Evolutionary conservation across 2,113 vertebrate species (phyloP).

Genomic region (Eurypyga helias): DNA sequence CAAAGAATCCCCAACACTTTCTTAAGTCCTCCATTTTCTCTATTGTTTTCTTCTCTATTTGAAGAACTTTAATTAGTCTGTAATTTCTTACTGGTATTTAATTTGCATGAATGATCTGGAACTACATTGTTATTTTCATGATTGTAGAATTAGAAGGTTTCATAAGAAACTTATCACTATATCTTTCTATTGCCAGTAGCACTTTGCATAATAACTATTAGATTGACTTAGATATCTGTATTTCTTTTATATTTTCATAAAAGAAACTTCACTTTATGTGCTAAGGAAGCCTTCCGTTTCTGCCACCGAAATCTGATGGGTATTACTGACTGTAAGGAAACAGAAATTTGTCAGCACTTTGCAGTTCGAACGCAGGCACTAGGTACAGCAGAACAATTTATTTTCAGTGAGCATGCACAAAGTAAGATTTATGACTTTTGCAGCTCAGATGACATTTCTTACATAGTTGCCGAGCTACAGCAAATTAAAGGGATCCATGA

Average conservation of each 20-base stretch:
- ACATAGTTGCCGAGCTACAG: constrained; percentile 72
- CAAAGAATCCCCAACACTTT: neutral
- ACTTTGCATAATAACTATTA: neutral
- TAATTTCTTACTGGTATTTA: neutral
- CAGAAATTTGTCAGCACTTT: constrained; percentile 49
- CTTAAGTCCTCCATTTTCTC: constrained; percentile 16
- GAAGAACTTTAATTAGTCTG: neutral
- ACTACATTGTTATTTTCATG: neutral
- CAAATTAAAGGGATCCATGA: constrained; percentile 79
- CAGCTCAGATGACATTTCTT: constrained; percentile 72
- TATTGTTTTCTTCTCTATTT: neutral
- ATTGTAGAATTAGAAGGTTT: neutral
- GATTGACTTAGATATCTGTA: neutral
- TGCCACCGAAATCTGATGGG: neutral
- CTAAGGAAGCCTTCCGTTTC: neutral
- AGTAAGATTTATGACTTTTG: constrained; percentile 83
- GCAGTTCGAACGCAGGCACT: constrained; percentile 21
- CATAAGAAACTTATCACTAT: neutral
- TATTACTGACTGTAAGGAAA: neutral
- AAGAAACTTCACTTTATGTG: neutral
- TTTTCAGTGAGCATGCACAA: constrained; percentile 73
- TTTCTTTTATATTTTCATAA: neutral
- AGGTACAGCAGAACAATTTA: constrained; percentile 66
- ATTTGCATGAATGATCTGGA: neutral
- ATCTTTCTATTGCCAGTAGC: neutral